Percentiles rank a stretch among this genome's conserved stretches.
phyloP scores from a whole-genome alignment of 2,113 vertebrate genomes.

The Gymnogyps californianus region DNA sequence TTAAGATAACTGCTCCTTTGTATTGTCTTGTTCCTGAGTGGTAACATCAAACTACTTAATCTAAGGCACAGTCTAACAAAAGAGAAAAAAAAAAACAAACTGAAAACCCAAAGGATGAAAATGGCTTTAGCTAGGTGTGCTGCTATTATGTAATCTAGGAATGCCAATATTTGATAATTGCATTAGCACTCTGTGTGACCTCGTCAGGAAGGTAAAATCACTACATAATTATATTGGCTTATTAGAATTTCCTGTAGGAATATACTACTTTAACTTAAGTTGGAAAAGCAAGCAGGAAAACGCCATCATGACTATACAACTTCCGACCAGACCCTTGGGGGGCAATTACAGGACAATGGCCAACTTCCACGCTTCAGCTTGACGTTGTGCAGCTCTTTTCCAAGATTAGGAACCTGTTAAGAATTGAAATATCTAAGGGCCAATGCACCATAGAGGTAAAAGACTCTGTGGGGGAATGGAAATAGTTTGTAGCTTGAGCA shows the following conservation, averaged over 20 bases:
- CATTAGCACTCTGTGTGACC: conserved; percentile 45
- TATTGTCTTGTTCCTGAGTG: neutral
- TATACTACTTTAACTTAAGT: neutral
- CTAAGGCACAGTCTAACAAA: neutral
- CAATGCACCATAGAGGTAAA: neutral
- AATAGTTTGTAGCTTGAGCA: neutral
- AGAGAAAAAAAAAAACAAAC: neutral
- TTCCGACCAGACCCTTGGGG: neutral
- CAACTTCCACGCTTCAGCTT: neutral
- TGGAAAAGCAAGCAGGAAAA: neutral
- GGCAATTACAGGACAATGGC: neutral
- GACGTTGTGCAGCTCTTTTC: neutral
- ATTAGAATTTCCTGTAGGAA: conserved; percentile 47
- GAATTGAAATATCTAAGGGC: neutral
- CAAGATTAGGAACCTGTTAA: neutral
- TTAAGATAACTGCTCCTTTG: conserved; percentile 6
- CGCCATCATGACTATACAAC: neutral
- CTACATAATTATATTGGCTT: conserved; percentile 22
- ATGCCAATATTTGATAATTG: neutral
- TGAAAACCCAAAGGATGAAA: neutral
- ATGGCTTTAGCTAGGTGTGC: neutral
- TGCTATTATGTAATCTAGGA: neutral
- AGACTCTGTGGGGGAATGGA: neutral
- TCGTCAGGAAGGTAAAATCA: conserved; percentile 26
- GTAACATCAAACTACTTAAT: neutral